Base-by-base conservation (phyloP, 35 echinoderm and acorn worm genomes). In the Nesometra sesokonis region DNA sequence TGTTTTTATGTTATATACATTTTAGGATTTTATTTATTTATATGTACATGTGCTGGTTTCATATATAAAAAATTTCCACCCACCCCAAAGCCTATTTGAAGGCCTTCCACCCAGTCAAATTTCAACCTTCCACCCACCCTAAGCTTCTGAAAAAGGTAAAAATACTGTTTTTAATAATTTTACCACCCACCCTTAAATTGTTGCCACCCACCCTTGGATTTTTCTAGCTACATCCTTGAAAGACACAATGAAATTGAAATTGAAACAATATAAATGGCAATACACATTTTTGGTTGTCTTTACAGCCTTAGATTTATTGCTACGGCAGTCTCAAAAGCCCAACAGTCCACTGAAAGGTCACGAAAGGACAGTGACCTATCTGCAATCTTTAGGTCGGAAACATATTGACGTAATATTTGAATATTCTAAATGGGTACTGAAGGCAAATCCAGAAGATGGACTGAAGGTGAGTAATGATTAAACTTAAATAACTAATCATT, bases 371-470 rank as follows among this genome's bases (percentile, higher is more conserved):
- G 92, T 98, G 40, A 43, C 87, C 21, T 98, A 98, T 67, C 85
- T 98, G 30, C 95, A 98, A 57, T 89, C 88, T 27, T 89, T 98
- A 0, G 95, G 95, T 38, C 40, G 82, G 15, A 89, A 98, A 31
- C 92, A 98, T 67, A 78, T 89, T 46, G 77, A 88, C 78, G 89
- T 94, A 13, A 94, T 98, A 79, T 91, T 57, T 52, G 95, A 98
- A 57, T 98, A 94, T 87, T 90, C 95, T 57, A 80, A 80, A 33
- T 98, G 95, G 95, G 95, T 98, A 47, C 90, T 98, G 0, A 91
- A 93, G 30, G 88, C 95, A 40, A 80, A 92, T 85, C 95, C 95
- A 77, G 95, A 98, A 35, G 95, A 98, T 86, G 95, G 95, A 13
- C 95, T 98, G 0, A 98, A 93, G 88, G 95, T 94, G 85, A 83